Evolutionary conservation across 2,797 vertebrate species (phyloP).

Genomic region (Hafferia zeledoni): DNA sequence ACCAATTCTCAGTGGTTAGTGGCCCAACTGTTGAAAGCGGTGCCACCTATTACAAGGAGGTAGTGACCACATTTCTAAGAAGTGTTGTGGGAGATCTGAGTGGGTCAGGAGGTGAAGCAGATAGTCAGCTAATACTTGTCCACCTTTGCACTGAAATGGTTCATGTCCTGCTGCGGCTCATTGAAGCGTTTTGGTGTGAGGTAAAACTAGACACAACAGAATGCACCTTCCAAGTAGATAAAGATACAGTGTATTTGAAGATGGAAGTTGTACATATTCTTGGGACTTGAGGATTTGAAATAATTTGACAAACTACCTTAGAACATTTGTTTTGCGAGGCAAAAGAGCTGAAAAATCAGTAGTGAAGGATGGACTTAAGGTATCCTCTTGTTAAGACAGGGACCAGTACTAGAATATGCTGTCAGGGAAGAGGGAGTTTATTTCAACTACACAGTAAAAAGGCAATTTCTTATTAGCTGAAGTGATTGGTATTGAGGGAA

Average conservation of each 20-base stretch:
- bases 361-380: not conserved
- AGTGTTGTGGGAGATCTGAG: not conserved
- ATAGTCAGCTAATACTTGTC: not conserved
- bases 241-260: not conserved
- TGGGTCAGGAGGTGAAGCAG: not conserved
- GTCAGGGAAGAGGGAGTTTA: not conserved
- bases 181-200: not conserved
- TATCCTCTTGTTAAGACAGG: not conserved
- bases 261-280: not conserved
- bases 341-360: not conserved
- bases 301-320: not conserved
- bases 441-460: not conserved
- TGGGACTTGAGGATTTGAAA: not conserved
- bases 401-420: not conserved
- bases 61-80: not conserved
- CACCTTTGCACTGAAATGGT: not conserved
- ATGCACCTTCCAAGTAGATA: not conserved
- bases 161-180: not conserved
- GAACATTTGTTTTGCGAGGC: not conserved
- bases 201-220: not conserved
- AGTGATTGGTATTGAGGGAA: not conserved
- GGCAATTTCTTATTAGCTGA: not conserved
- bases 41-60: not conserved
- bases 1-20: not conserved
- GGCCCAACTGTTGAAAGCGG: not conserved